Evolutionary conservation across 1,140 invertebrate species (phyloP).

Genomic region (Pogonus chalceus): DNA sequence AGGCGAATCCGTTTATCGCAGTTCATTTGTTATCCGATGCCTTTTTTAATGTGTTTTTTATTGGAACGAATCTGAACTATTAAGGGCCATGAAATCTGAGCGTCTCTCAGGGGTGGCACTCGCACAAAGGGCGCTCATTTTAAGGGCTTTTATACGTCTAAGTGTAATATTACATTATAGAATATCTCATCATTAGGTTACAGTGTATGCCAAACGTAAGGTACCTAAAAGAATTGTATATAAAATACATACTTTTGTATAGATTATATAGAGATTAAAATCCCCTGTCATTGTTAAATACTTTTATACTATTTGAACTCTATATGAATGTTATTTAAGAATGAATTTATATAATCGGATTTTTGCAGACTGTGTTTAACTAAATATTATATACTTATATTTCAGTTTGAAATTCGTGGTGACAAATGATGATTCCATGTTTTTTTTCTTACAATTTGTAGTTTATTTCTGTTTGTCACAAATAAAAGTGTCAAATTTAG

Average conservation of each 20-base stretch:
- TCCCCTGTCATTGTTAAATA: background rate
- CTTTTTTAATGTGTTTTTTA: constrained; percentile 7
- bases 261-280: background rate
- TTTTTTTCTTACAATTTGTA: background rate
- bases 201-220: too few species aligned
- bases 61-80: constrained; percentile 8
- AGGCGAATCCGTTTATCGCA: background rate
- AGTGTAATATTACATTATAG: constrained; percentile 8
- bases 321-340: background rate
- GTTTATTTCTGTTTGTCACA: constrained; percentile 4
- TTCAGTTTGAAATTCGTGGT: background rate
- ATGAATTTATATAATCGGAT: background rate
- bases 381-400: background rate
- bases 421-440: background rate
- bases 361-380: background rate
- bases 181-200: constrained; percentile 5
- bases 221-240: too few species aligned
- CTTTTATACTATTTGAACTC: background rate
- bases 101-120: constrained; percentile 1
- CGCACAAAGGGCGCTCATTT: constrained; percentile 5
- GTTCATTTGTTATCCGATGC: constrained; percentile 4
- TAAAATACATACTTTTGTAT: too few species aligned
- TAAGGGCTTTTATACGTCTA: constrained; percentile 3
- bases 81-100: constrained; percentile 4
- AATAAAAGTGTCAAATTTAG: constrained; percentile 1